phyloP scores from a whole-genome alignment of 2,888 invertebrate genomes.

The Polymixis lichenea region DNA sequence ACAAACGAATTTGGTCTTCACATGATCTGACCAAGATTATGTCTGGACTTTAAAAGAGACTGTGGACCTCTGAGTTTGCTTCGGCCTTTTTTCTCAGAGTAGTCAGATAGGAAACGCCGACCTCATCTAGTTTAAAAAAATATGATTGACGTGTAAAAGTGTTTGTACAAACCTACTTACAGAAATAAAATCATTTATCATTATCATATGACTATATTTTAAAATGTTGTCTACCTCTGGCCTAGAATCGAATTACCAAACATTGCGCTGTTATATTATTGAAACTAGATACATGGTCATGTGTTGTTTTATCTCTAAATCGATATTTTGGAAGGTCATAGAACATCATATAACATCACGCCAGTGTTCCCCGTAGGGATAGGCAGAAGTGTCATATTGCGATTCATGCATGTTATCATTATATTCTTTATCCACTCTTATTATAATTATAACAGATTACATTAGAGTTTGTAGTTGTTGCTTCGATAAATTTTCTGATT shows the following conservation, averaged over 20 bases:
- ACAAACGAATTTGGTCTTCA: no score
- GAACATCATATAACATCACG: background rate
- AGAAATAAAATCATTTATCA: no score
- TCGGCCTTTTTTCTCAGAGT: no score
- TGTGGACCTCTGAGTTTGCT: no score
- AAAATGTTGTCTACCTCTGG: background rate
- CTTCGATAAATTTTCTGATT: background rate
- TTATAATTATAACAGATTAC: no score
- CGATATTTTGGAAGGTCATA: constrained; percentile 41
- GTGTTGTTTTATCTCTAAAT: constrained; percentile 26
- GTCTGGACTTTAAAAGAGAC: no score
- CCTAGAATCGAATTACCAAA: constrained; percentile 31
- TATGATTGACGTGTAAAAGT: no score
- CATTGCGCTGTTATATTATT: constrained; percentile 9
- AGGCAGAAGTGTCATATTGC: background rate
- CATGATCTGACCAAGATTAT: no score
- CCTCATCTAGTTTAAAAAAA: no score
- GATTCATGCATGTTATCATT: background rate
- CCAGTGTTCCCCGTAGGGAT: background rate
- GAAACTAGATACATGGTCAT: constrained; percentile 38
- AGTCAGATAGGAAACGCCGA: no score
- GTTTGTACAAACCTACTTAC: no score
- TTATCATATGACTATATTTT: no score
- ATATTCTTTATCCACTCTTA: background rate
- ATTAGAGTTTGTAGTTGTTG: background rate